These are phyloP conservation scores for Cuniculus paca DNA, from an alignment of 2,797 vertebrate species.

Conservation along the genomic window DNA sequence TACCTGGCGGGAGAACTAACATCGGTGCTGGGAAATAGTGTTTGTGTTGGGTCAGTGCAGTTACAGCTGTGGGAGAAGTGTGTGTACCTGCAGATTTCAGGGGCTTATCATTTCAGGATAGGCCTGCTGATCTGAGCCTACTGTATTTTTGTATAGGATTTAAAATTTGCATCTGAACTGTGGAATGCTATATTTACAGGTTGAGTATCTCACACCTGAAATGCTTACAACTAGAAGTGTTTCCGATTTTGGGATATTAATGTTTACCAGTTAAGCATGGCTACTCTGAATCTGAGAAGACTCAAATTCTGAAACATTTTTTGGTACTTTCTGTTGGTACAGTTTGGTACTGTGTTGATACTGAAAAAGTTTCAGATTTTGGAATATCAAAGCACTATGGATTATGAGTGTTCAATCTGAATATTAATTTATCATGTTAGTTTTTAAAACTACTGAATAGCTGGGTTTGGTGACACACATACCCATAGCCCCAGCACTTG, in stretches of 20 bases:
- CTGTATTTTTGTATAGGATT: neutral
- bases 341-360: neutral
- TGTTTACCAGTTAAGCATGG: neutral
- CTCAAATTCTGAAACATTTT: neutral
- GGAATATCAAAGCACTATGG: too few relatives aligned
- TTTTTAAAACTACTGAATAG: neutral
- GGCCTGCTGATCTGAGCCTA: neutral
- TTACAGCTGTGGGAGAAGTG: neutral
- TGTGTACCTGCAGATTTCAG: neutral
- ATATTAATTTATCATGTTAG: constrained; percentile 29
- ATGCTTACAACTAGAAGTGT: neutral
- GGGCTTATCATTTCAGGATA: neutral
- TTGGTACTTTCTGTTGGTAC: too few relatives aligned
- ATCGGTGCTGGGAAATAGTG: neutral
- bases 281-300: neutral
- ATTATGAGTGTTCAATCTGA: neutral
- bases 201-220: neutral
- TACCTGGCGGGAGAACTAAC: neutral
- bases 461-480: neutral
- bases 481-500: neutral
- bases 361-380: neutral
- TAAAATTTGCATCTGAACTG: neutral
- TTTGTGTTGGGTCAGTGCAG: neutral
- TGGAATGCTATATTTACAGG: neutral
- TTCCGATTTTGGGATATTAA: neutral